These are phyloP conservation scores for Sinotaia quadrata DNA, from an alignment of 2,888 invertebrate genomes.

Conservation along the genomic window DNA sequence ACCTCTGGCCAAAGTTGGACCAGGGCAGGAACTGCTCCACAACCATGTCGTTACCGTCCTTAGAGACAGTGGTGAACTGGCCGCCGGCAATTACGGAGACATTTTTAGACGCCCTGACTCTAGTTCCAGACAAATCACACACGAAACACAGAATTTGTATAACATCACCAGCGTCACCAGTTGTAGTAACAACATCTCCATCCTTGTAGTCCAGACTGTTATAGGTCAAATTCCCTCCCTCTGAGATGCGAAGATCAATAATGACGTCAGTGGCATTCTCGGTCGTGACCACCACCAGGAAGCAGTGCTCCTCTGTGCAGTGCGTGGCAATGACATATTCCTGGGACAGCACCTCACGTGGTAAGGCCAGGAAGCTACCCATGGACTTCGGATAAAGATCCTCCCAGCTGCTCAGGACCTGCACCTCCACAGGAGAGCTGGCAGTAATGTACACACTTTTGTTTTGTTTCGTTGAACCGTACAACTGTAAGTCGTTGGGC, in stretches of 20 bases:
- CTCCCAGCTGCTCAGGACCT: not conserved
- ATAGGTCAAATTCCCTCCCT: not conserved
- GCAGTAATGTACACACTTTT: not conserved
- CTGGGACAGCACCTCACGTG: not conserved
- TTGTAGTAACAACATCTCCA: not conserved
- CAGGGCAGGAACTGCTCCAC: not conserved
- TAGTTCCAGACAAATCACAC: not conserved
- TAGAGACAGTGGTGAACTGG: not conserved
- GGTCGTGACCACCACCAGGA: not conserved
- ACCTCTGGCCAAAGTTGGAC: not conserved
- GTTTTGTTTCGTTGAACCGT: not conserved
- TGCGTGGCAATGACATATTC: not conserved
- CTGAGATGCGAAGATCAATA: not conserved
- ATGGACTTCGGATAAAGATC: not conserved
- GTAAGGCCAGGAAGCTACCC: not conserved
- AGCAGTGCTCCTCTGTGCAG: not conserved
- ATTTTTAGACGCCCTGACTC: not conserved
- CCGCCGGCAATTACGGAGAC: not conserved
- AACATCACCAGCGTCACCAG: not conserved
- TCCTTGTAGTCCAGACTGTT: not conserved
- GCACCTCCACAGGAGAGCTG: not conserved
- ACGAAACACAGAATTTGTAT: not conserved
- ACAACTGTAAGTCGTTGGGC: not conserved
- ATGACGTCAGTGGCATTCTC: not conserved
- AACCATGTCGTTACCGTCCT: not conserved